These are phyloP conservation scores for Orchesellides sinensis DNA, from an alignment of 2,888 invertebrate species.

Conservation along the genomic window DNA sequence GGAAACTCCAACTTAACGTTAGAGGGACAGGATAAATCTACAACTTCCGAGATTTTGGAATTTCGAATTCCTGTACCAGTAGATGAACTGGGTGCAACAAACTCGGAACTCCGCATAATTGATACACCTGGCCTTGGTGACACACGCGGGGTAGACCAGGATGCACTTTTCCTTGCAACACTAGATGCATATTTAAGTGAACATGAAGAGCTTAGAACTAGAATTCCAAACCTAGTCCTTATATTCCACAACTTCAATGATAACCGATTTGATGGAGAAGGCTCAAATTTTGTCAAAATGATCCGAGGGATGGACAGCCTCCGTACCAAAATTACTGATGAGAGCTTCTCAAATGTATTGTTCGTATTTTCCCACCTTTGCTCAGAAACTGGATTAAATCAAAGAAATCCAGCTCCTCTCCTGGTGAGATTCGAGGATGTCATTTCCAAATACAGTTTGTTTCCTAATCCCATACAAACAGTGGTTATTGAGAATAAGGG, in stretches of 20 bases:
- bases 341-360: conserved; percentile 50
- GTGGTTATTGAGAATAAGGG: conserved; percentile 54
- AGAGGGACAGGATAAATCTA: conserved; percentile 13
- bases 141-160: conserved; percentile 46
- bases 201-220: conserved; percentile 43
- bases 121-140: conserved; percentile 60
- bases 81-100: conserved; percentile 20
- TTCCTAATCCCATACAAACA: conserved; percentile 48
- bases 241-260: conserved; percentile 45
- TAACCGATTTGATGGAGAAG: conserved; percentile 46
- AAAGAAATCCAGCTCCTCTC: not conserved
- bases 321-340: conserved; percentile 29
- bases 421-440: conserved; percentile 17
- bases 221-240: conserved; percentile 50
- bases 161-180: conserved; percentile 47
- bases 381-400: conserved; percentile 9
- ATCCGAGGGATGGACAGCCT: conserved; percentile 30
- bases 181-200: conserved; percentile 1
- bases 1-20: conserved; percentile 21
- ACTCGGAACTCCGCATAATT: conserved; percentile 48
- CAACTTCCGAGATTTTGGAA: conserved; percentile 41
- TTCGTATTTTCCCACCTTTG: conserved; percentile 58
- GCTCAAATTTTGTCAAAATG: conserved; percentile 38
- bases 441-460: conserved; percentile 41
- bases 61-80: conserved; percentile 50